A percentile compares a stretch with the other conserved stretches of the same genome.
Conservation (phyloP, 2,888 invertebrate genomes). For the Chorisops tibialis region DNA sequence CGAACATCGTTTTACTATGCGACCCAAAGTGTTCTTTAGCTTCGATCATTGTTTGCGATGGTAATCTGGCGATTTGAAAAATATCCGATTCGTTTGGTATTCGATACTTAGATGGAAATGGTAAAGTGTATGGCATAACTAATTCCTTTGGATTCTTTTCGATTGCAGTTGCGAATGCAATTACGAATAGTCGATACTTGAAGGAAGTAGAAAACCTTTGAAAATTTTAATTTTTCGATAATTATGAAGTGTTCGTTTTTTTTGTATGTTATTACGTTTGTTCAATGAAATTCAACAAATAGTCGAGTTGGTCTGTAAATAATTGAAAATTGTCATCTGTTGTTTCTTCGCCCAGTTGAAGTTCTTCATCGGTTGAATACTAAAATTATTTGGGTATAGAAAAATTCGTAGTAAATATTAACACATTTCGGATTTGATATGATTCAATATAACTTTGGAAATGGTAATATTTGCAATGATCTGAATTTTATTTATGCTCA, state of each 20-base stretch:
- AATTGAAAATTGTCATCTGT: background rate
- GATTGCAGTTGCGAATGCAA: background rate
- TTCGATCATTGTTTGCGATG: background rate
- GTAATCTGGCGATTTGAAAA: background rate
- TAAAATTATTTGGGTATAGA: too few species aligned
- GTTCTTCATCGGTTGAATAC: too few species aligned
- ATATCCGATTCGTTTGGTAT: background rate
- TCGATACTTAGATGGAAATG: slow-evolving; percentile 2
- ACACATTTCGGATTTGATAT: too few species aligned
- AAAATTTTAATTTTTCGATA: too few species aligned
- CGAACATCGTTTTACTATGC: too few species aligned
- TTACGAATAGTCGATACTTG: background rate
- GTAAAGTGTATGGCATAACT: background rate
- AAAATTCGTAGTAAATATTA: too few species aligned
- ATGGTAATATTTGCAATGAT: too few species aligned
- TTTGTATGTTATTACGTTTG: slow-evolving; percentile 2
- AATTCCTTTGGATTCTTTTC: background rate
- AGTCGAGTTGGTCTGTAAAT: background rate
- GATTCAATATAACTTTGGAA: too few species aligned
- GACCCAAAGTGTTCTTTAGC: background rate
- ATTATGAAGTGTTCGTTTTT: too few species aligned
- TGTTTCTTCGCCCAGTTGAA: too few species aligned
- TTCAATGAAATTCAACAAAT: background rate
- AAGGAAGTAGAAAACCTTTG: slow-evolving; percentile 7
- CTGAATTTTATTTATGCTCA: too few species aligned